Percentiles rank a stretch among this genome's conserved stretches.
These are phyloP conservation scores for Halcyon smyrnensis DNA, from an alignment of 2,797 vertebrate species.

Conservation along the genomic window DNA sequence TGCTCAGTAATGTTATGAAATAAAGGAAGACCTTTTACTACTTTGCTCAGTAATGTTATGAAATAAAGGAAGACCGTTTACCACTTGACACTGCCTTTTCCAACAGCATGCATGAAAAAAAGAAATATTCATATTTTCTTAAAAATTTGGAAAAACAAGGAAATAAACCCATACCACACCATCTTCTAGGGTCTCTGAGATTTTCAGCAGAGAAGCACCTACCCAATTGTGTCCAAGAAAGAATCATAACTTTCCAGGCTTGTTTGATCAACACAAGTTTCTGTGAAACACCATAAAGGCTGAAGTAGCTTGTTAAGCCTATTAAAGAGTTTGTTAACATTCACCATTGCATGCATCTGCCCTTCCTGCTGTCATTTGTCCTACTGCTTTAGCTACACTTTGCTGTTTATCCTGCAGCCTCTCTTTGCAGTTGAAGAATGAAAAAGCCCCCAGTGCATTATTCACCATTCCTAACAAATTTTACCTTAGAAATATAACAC, in stretches of 20 bases:
- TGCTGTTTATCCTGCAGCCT: conserved; percentile 83
- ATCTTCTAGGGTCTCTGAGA: conserved; percentile 84
- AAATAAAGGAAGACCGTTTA: neutral
- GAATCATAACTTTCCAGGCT: conserved; percentile 80
- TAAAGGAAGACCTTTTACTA: neutral
- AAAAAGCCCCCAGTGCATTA: conserved; percentile 83
- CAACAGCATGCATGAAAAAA: neutral
- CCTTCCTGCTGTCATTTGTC: conserved; percentile 81
- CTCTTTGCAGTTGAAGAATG: conserved; percentile 82
- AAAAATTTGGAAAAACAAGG: neutral
- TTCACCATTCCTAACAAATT: conserved; percentile 83
- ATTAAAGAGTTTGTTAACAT: neutral
- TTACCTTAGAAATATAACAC: conserved; percentile 69
- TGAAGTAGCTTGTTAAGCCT: neutral
- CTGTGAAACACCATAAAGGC: conserved; percentile 43
- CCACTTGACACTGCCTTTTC: neutral
- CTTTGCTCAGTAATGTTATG: neutral
- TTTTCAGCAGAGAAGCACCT: conserved; percentile 81
- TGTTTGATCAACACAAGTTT: conserved; percentile 81
- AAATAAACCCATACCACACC: conserved; percentile 75
- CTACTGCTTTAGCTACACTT: conserved; percentile 83
- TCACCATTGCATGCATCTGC: neutral
- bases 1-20: neutral
- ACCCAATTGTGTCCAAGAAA: conserved; percentile 78
- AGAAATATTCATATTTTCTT: neutral